Evolutionary conservation across 2,888 invertebrate genomes (phyloP).

Genomic region (Eupithecia insigniata): DNA sequence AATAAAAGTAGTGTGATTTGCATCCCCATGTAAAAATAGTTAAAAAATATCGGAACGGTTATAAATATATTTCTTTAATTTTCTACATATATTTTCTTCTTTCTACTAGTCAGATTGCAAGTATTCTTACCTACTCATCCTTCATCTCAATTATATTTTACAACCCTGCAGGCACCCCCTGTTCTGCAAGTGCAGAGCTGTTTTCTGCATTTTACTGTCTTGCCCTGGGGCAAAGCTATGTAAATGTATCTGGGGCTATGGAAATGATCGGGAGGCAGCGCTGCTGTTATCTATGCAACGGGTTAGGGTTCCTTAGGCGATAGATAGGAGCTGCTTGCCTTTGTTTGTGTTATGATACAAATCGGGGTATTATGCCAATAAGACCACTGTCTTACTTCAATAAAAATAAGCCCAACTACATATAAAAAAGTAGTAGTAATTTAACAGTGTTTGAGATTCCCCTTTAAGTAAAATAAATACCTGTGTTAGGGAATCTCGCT

Average conservation of each 20-base stretch:
- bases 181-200: slow-evolving; percentile 24
- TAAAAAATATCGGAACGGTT: too few species aligned
- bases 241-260: slow-evolving; percentile 67
- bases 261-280: slow-evolving; percentile 58
- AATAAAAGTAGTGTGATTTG: too few species aligned
- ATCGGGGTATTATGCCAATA: not conserved
- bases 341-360: slow-evolving; percentile 23
- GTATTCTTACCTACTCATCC: not conserved
- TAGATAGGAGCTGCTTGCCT: slow-evolving; percentile 11
- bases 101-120: not conserved
- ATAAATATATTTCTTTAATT: too few species aligned
- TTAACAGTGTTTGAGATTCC: too few species aligned
- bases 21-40: too few species aligned
- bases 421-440: too few species aligned
- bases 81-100: too few species aligned
- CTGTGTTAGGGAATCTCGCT: too few species aligned
- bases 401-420: too few species aligned
- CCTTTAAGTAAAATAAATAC: too few species aligned
- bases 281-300: slow-evolving; percentile 33
- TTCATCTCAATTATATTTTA: slow-evolving; percentile 4
- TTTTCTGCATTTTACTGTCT: slow-evolving; percentile 65
- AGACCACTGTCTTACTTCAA: too few species aligned
- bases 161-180: slow-evolving; percentile 10
- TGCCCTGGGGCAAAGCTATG: slow-evolving; percentile 59
- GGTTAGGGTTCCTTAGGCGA: slow-evolving; percentile 37